A percentile compares a stretch with the other conserved stretches of the same genome.
Conservation (phyloP, 2,113 vertebrate genomes). For the Oceanodroma tethys region DNA sequence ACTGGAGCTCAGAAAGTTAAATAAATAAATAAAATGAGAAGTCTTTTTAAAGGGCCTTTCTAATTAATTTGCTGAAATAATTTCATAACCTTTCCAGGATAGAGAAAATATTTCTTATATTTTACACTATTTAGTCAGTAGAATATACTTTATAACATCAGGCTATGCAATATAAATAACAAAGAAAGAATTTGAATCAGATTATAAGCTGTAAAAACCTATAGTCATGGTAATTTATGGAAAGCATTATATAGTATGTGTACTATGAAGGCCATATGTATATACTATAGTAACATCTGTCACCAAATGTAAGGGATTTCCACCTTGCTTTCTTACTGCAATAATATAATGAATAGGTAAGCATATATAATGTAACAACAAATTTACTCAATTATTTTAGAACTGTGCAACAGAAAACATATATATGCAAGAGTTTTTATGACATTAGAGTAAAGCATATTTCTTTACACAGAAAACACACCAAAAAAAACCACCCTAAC, state of each 20-base stretch:
- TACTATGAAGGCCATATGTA: not conserved
- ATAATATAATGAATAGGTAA: not conserved
- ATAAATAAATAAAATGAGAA: not conserved
- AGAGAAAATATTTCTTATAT: not conserved
- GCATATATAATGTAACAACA: not conserved
- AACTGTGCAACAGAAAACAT: not conserved
- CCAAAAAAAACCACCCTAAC: accelerated
- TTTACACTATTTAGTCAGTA: not conserved
- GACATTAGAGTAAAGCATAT: not conserved
- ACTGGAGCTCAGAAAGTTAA: not conserved
- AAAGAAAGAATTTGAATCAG: not conserved
- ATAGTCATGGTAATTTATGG: not conserved
- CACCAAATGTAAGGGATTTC: not conserved
- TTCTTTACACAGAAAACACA: not conserved
- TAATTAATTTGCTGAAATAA: not conserved
- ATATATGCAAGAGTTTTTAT: not conserved
- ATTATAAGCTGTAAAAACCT: not conserved
- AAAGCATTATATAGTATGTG: not conserved
- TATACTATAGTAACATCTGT: not conserved
- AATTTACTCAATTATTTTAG: not conserved
- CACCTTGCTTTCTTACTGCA: not conserved
- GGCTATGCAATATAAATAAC: not conserved
- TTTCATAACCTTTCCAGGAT: not conserved
- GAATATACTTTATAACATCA: not conserved
- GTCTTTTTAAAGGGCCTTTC: not conserved